A percentile compares a stretch with the other conserved stretches of the same genome.
Evolutionary conservation across 2,888 invertebrate species (phyloP).

Genomic region (Caenorhabditis virilis): DNA sequence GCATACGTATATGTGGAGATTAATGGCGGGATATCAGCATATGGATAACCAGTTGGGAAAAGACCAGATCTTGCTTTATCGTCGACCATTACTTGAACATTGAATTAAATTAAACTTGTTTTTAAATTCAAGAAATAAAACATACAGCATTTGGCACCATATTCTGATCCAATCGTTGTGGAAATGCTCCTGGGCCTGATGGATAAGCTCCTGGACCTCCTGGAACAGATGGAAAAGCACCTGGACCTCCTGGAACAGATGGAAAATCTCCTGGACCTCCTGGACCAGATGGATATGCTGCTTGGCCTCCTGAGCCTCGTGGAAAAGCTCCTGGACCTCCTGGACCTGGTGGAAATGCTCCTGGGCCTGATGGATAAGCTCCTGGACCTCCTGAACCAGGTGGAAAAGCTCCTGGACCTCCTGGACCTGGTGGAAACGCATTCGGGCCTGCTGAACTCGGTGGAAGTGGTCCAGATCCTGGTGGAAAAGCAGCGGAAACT

Average conservation of each 20-base stretch:
- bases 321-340: constrained; percentile 5
- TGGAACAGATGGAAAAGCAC: constrained; percentile 33
- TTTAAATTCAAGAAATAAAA: not conserved
- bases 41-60: constrained; percentile 85
- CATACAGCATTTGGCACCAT: constrained; percentile 66
- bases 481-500: constrained; percentile 6
- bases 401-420: not conserved
- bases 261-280: constrained; percentile 9
- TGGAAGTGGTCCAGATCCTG: constrained; percentile 10
- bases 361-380: constrained; percentile 9
- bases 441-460: constrained; percentile 3
- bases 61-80: constrained; percentile 83
- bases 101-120: constrained; percentile 8
- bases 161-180: constrained; percentile 60
- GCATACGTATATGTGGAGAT: constrained; percentile 90
- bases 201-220: constrained; percentile 13
- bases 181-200: constrained; percentile 4
- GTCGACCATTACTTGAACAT: constrained; percentile 91
- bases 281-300: constrained; percentile 16
- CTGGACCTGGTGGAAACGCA: not conserved
- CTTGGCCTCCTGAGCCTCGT: not conserved
- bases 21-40: constrained; percentile 86
- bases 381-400: constrained; percentile 4
- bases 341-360: constrained; percentile 8
- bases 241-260: constrained; percentile 26